Evolutionary conservation across 2,888 invertebrate genomes (phyloP), one percentile per base, ranked within the genome.

Genomic region (Melinaea marsaeus): DNA sequence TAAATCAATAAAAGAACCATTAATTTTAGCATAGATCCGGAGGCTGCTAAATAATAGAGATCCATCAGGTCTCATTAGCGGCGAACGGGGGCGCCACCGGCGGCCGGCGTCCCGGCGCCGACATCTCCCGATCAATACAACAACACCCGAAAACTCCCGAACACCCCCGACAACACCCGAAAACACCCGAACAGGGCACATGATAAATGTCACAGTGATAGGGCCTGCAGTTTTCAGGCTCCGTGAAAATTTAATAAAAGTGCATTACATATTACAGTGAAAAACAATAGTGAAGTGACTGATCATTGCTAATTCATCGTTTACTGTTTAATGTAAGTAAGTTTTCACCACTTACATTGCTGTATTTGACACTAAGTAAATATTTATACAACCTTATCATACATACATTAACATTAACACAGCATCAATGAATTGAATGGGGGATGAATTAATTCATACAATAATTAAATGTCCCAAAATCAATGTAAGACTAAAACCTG

Each of bases 1-100:
- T 88, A 84, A 89, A 89, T 89, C 89, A 88, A 90, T 89, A 86
- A 84, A 85, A 85, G 80, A 77, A 79, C 84, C 85, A 88, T 88
- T 87, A 86, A 89, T 89, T 86, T 86, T 76, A 81, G 81, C 79
- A 78, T 80, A 74, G 80, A 83, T 83, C 85, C 79, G 78, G 85
- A 82, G 79, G 84, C 83, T 85, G 85, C 84, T 88, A 85, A 88
- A 89, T 90, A 88, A 90, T 89, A 87, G 85, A 88, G 85, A 79
- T 78, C 84, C 81, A 88, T 88, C 86, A 85, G 85, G 75, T 86
- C 80, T 88, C 84, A 86, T 88, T 88, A 88, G 79, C 79, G 77
- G 78, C 80, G 75, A 75, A 75, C 77, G 86, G 84, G 86, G 88
- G 86, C 86, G 86, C 87, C 82, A 83, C 82, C 73, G 90, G 84